Base-by-base conservation (phyloP, 2,113 vertebrate species). In the Ivindomyrus marchei region DNA sequence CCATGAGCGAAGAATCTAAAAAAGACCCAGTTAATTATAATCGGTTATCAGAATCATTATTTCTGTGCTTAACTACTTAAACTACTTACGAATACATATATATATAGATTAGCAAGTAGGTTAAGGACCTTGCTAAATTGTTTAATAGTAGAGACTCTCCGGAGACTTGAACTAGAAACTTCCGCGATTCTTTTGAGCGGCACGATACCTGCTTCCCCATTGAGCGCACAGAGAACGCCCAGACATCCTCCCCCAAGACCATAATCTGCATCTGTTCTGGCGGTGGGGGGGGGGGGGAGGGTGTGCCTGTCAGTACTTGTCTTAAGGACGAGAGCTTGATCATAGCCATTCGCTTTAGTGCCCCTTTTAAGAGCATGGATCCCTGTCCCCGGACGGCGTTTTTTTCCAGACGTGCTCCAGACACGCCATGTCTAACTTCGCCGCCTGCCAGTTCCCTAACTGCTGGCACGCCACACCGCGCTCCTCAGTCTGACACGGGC, bases 281-380 rank as follows among this genome's bases (percentile, higher is more conserved):
- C 0, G 9, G 80, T 24, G n/a, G n/a, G n/a, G n/a, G 84, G 13
- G 66, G 4, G 70, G 24, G 89, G 88, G 93, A 93, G 94, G 93
- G 95, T 92, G 94, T 94, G 94, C 95, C 93, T 94, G 94, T 95
- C 94, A 93, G 94, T 92, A 92, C 94, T 93, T 95, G 95, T 95
- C 94, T 94, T 95, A 94, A 94, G 93, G 95, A 94, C 93, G 94
- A 93, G 94, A 94, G 93, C 92, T 93, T 93, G 94, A 93, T 95
- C 95, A 95, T 95, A 93, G 94, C 94, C 93, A 89, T 31, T 2
- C 93, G 89, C 90, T 91, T 90, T 70, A 91, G 93, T 92, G 93
- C 93, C 92, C 88, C 88, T 89, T 31, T 92, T 86, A 88, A 45
- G 88, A 88, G 89, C 56, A 91, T 39, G 8, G 45, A 53, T n/a